Evolutionary conservation across 2,797 vertebrate species (phyloP), one percentile per base, ranked within the genome.

Genomic region (Perodicticus potto): DNA sequence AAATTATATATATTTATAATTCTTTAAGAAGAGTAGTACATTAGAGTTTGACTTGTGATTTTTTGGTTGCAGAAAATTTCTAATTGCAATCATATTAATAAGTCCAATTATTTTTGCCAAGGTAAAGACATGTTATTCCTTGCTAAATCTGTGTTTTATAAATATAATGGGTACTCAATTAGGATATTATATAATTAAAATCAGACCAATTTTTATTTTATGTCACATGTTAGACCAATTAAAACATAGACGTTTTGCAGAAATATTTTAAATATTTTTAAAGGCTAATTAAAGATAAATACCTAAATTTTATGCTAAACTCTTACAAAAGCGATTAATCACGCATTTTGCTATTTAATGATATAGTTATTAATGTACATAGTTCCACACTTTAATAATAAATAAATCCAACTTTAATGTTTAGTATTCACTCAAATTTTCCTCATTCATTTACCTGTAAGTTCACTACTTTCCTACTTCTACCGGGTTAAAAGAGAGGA

Each of bases 11-110:
- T 70, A 32, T 16, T 53, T 53, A 49, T 11, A 86, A 17, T 76
- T 4, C 16, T 73, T 73, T 89, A 89, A 29, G 2, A 86, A 57
- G 65, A 82, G 2, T 11, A n/a, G 4, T 0, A 55, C 80, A 82
- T 65, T 65, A 57, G 16, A 86, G 9, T 76, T 77, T 72, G 61
- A 43, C 1, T 32, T 86, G 19, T 57, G 7, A 25, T 43, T 49
- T 80, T 65, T 81, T 78, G 14, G 67, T 77, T 69, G 65, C n/a
- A 37, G 37, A 88, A 88, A 81, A 81, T 37, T 96, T 93, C 13
- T 92, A 40, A 72, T 55, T 70, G 72, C 9, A 45, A 85, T 22
- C 74, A 97, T 94, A 34, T 67, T 96, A 61, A 89, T 13, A 84
- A 97, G 92, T 43, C 0, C 57, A 88, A 91, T 89, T 96, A 86